Evolutionary conservation across 1,140 invertebrate species (phyloP).

Genomic region (Oreohelix idahoensis): DNA sequence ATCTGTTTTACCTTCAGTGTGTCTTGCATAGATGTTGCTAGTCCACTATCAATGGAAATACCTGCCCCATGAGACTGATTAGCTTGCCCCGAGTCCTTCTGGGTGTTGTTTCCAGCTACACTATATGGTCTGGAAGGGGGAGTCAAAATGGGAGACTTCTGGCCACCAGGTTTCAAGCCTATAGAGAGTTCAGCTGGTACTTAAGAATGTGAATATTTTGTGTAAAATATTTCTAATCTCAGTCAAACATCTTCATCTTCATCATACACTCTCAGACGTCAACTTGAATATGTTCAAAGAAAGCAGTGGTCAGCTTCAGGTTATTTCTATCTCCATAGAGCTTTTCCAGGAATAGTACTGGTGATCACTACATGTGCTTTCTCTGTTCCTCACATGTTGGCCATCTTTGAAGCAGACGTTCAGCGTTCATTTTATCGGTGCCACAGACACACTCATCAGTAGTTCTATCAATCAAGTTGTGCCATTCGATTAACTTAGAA

Average conservation of each 20-base stretch:
- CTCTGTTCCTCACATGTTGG: too few species aligned
- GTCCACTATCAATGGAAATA: constrained; percentile 39
- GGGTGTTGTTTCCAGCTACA: neutral
- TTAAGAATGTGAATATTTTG: neutral
- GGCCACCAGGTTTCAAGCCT: constrained; percentile 5
- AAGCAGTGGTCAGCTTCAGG: neutral
- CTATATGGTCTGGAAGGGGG: constrained; percentile 14
- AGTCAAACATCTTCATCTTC: neutral
- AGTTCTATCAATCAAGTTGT: too few species aligned
- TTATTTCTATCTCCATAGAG: too few species aligned
- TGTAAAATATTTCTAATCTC: neutral
- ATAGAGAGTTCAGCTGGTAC: neutral
- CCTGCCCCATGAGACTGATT: neutral
- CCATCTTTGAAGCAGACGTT: too few species aligned
- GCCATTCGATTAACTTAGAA: too few species aligned
- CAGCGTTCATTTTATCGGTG: too few species aligned
- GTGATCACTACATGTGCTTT: too few species aligned
- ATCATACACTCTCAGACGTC: neutral
- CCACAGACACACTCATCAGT: too few species aligned
- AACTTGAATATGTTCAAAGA: neutral
- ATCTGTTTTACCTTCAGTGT: constrained; percentile 31
- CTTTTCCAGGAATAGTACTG: too few species aligned
- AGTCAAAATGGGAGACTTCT: constrained; percentile 19
- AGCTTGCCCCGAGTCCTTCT: neutral
- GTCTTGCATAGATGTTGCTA: constrained; percentile 42